Evolutionary conservation across 2,797 vertebrate genomes (phyloP), one percentile per base, ranked within the genome.

Genomic region (Thunnus albacares): DNA sequence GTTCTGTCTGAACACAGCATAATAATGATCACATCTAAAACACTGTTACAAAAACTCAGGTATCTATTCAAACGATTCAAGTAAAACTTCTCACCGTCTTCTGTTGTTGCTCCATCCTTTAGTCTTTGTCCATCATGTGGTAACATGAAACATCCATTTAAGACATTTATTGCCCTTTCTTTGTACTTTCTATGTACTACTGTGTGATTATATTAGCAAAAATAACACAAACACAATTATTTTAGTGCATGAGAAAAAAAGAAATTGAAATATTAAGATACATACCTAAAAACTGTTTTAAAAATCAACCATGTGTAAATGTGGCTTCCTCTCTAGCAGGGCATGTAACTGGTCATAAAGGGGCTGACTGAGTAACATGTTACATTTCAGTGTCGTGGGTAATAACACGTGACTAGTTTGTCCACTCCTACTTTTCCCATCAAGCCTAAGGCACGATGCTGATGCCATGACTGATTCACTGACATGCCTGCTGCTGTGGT

Each of bases 401-500:
- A 4, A 63, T 14, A 38, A 60, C 85, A 79, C 26, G 15, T 67
- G 77, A 84, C 63, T 56, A 51, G 35, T 60, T 74, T 47, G 22
- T 77, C 47, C 63, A 10, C 58, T 56, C 60, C 70, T 68, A 14
- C 53, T 75, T 62, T 67, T 79, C 58, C 24, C 35, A 26, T 35
- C 4, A n/a, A 8, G 72, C 87, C 85, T 41, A 1, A 47, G 75
- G 87, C 79, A 8, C 1, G 18, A 82, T 63, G 51, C 41, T 75
- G 75, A 77, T 72, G 70, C 43, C 33, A 68, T 33, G 67, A 53
- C 41, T 69, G 77, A 84, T 77, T 38, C 47, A 28, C 47, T 83
- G 77, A 78, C 71, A 74, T 24, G 80, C 45, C 60, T 62, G 69
- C 63, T 63, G 56, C 74, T 71, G 65, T 51, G 71, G 71, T 58